Evolutionary conservation across 2,113 vertebrate species (phyloP).

Genomic region (Pandion haliaetus): DNA sequence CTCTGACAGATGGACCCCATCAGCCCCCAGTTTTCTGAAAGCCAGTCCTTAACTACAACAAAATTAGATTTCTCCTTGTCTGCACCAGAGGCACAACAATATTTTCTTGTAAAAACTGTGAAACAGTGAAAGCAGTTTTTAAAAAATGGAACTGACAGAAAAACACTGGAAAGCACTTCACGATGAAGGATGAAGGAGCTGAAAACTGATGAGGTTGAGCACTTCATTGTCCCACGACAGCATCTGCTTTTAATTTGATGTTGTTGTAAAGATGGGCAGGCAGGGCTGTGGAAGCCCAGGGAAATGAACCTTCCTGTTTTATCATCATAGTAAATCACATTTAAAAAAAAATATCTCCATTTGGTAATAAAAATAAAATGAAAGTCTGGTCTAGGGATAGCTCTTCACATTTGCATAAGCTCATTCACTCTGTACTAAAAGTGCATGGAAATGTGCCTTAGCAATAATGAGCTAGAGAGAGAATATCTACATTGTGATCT

Average conservation of each 20-base stretch:
- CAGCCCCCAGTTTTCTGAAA: too few species aligned
- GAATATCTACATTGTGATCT: background rate
- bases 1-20: too few species aligned
- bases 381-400: background rate
- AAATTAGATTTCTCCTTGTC: slow-evolving; percentile 64
- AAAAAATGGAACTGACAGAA: slow-evolving; percentile 46
- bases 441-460: background rate
- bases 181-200: slow-evolving; percentile 44
- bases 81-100: slow-evolving; percentile 34
- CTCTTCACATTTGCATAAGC: background rate
- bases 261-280: background rate
- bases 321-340: background rate
- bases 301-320: slow-evolving; percentile 1
- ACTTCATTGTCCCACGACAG: slow-evolving; percentile 14
- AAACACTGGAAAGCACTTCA: slow-evolving; percentile 41
- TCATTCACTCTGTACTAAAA: background rate
- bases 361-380: slow-evolving; percentile 14
- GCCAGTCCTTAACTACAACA: slow-evolving; percentile 38
- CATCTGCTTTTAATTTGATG: slow-evolving; percentile 46
- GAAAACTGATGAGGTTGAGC: slow-evolving; percentile 55
- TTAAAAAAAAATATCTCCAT: background rate
- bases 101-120: slow-evolving; percentile 64
- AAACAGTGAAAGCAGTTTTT: slow-evolving; percentile 62
- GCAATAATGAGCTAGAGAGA: background rate
- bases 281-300: background rate